phyloP scores from a whole-genome alignment of 1,140 invertebrate species.

The Neodiprion virginianus region DNA sequence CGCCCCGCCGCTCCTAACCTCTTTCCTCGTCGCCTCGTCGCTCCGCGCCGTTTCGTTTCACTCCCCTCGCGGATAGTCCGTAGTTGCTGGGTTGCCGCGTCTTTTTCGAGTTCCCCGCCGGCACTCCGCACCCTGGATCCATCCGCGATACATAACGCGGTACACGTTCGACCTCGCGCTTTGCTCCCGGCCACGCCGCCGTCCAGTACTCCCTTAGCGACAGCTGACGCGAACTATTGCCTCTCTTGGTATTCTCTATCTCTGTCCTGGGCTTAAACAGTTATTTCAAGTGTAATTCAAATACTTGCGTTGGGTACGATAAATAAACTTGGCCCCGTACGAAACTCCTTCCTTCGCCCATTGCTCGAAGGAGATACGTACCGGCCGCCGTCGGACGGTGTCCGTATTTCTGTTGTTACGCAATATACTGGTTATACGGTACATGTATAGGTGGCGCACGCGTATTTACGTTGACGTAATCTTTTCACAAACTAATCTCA shows the following conservation, averaged over 20 bases:
- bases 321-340: neutral
- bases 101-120: neutral
- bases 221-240: neutral
- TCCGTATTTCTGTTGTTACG: too few species aligned
- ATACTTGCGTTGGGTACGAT: neutral
- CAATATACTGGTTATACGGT: too few species aligned
- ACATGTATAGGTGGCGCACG: too few species aligned
- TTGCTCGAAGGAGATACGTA: too few species aligned
- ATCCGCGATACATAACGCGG: neutral
- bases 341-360: too few species aligned
- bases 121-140: neutral
- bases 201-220: constrained; percentile 4
- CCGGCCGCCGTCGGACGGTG: too few species aligned
- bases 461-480: too few species aligned
- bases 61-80: neutral
- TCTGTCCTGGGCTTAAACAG: neutral
- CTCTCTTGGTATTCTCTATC: neutral
- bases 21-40: too few species aligned
- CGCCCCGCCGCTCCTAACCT: neutral
- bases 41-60: neutral
- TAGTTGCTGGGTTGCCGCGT: neutral
- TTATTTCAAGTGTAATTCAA: constrained; percentile 1
- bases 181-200: neutral
- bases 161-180: neutral
- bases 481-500: too few species aligned